phyloP scores from a whole-genome alignment of 2,888 invertebrate species.

The Polydrusus tereticollis region DNA sequence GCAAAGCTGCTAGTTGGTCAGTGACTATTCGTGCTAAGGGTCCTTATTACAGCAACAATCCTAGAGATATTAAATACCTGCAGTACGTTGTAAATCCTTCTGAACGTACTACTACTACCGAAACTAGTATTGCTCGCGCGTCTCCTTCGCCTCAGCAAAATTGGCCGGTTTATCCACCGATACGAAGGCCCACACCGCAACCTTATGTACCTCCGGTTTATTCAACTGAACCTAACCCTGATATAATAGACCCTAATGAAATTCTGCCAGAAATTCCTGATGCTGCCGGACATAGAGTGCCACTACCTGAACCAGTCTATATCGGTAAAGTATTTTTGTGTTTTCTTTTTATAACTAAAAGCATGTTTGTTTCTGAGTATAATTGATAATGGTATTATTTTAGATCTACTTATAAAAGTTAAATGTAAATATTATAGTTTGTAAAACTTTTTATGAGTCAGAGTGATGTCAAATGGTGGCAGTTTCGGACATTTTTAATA shows the following conservation, averaged over 20 bases:
- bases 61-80: slow-evolving; percentile 72
- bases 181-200: slow-evolving; percentile 55
- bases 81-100: slow-evolving; percentile 72
- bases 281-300: slow-evolving; percentile 26
- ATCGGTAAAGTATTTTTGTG: slow-evolving; percentile 53
- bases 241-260: slow-evolving; percentile 51
- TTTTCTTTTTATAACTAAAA: not conserved
- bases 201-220: slow-evolving; percentile 55
- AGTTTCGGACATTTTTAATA: too few relatives aligned
- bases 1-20: slow-evolving; percentile 81
- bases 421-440: too few relatives aligned
- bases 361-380: slow-evolving; percentile 10
- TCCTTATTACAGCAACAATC: slow-evolving; percentile 73
- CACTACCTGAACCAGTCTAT: slow-evolving; percentile 46
- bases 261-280: slow-evolving; percentile 51
- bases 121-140: slow-evolving; percentile 61
- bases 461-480: too few relatives aligned
- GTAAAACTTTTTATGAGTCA: too few relatives aligned
- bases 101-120: slow-evolving; percentile 50
- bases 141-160: slow-evolving; percentile 35
- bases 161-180: slow-evolving; percentile 50
- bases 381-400: too few relatives aligned
- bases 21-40: slow-evolving; percentile 80
- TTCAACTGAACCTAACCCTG: slow-evolving; percentile 50
- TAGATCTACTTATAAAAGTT: too few relatives aligned